A percentile compares a stretch with the other conserved stretches of the same genome.
phyloP scores from a whole-genome alignment of 2,113 vertebrate species.

The Pteronura brasiliensis region DNA sequence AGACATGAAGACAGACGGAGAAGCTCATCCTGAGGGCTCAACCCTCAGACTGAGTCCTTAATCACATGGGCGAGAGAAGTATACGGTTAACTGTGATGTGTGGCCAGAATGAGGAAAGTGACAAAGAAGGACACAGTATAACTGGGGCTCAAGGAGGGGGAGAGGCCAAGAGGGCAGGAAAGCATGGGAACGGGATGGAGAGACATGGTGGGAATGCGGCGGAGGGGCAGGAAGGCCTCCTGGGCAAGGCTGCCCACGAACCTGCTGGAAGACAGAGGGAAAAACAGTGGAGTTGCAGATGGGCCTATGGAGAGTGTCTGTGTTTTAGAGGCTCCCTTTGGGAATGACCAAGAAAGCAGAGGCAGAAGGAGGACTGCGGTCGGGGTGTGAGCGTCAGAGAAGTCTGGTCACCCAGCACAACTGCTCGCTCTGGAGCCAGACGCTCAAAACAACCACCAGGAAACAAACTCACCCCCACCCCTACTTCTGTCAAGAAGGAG shows the following conservation, averaged over 20 bases:
- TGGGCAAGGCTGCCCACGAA: rapidly evolving
- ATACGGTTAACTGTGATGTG: rapidly evolving
- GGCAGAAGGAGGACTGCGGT: rapidly evolving
- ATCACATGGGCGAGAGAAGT: rapidly evolving
- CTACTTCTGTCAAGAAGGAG: rapidly evolving
- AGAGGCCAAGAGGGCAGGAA: neutral
- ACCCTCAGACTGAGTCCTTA: rapidly evolving
- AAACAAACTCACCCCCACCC: rapidly evolving
- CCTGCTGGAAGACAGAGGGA: neutral
- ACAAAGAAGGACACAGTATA: neutral
- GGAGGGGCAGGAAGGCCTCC: neutral
- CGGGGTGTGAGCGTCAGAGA: no score
- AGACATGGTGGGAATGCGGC: neutral
- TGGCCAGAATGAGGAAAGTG: neutral
- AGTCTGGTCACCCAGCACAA: rapidly evolving
- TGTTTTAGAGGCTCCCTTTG: rapidly evolving
- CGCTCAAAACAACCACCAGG: rapidly evolving
- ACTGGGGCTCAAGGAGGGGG: neutral
- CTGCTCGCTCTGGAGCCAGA: rapidly evolving
- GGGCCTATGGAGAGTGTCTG: neutral
- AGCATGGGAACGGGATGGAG: rapidly evolving
- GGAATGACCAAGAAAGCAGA: rapidly evolving
- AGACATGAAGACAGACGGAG: rapidly evolving
- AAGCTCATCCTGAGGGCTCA: rapidly evolving
- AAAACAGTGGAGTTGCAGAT: rapidly evolving